Percentiles rank a stretch among this genome's conserved stretches.
Evolutionary conservation across 2,888 invertebrate species (phyloP).

Genomic region (Pollenia labialis): DNA sequence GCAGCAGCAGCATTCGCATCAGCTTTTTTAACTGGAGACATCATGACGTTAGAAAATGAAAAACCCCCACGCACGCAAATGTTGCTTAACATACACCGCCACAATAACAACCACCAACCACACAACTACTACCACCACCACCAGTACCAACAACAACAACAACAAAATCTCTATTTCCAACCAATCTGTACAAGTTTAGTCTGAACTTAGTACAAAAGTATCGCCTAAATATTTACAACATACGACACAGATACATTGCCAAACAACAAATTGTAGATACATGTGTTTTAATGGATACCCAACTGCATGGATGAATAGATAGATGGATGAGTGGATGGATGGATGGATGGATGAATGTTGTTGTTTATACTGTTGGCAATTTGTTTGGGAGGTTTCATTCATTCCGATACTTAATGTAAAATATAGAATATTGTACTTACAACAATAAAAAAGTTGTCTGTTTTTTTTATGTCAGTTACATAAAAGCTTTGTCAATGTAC

Average conservation of each 20-base stretch:
- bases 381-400: conserved; percentile 42
- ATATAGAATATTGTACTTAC: conserved; percentile 14
- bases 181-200: not conserved
- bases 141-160: conserved; percentile 14
- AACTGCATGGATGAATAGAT: not conserved
- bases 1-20: conserved; percentile 42
- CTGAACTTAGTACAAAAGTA: conserved; percentile 8
- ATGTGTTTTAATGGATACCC: conserved; percentile 9
- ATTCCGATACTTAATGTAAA: conserved; percentile 3
- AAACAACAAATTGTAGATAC: conserved; percentile 3
- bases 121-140: not conserved
- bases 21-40: conserved; percentile 62
- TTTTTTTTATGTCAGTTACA: conserved; percentile 9
- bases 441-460: conserved; percentile 35
- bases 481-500: conserved; percentile 3
- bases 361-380: conserved; percentile 36
- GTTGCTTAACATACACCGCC: conserved; percentile 61
- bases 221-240: not conserved
- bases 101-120: conserved; percentile 9
- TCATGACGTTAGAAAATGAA: conserved; percentile 66
- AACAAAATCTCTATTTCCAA: conserved; percentile 32
- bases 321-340: not conserved
- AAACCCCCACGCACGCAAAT: conserved; percentile 71
- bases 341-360: not conserved
- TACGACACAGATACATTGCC: not conserved